Percentiles rank a stretch among this genome's conserved stretches.
Conservation (phyloP, 2,888 invertebrate species). For the Nesidiocoris tenuis region DNA sequence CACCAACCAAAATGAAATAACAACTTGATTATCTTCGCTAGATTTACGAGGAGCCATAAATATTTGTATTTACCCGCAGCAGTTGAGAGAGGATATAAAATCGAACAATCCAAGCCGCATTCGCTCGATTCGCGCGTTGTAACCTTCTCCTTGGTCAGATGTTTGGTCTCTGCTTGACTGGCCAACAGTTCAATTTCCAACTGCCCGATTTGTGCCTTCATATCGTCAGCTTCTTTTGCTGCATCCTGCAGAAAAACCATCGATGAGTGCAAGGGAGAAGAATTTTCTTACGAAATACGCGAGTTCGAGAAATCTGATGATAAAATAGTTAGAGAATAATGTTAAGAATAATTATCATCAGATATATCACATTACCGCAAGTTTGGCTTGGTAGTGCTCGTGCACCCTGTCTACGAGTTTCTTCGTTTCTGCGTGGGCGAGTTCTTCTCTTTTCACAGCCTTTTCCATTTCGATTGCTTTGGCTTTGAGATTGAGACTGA, state of each 20-base stretch:
- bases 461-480: conserved; percentile 22
- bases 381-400: neutral
- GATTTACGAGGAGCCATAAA: neutral
- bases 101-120: neutral
- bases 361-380: conserved; percentile 2
- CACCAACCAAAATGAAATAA: too few relatives aligned
- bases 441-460: conserved; percentile 24
- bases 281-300: too few relatives aligned
- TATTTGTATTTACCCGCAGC: neutral
- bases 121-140: neutral
- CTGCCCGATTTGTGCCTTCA: neutral
- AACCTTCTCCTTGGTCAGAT: neutral
- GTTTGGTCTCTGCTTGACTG: neutral
- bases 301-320: too few relatives aligned
- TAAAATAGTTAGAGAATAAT: too few relatives aligned
- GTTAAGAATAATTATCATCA: too few relatives aligned
- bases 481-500: conserved; percentile 2
- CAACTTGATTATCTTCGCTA: neutral
- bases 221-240: neutral
- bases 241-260: neutral
- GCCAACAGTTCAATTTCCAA: neutral
- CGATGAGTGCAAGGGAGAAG: too few relatives aligned
- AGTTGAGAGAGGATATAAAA: neutral
- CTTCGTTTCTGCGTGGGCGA: neutral
- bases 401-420: conserved; percentile 5